Percentiles rank a stretch among this genome's conserved stretches.
Conservation (phyloP, 2,113 vertebrate genomes). For the Cavia porcellus region DNA sequence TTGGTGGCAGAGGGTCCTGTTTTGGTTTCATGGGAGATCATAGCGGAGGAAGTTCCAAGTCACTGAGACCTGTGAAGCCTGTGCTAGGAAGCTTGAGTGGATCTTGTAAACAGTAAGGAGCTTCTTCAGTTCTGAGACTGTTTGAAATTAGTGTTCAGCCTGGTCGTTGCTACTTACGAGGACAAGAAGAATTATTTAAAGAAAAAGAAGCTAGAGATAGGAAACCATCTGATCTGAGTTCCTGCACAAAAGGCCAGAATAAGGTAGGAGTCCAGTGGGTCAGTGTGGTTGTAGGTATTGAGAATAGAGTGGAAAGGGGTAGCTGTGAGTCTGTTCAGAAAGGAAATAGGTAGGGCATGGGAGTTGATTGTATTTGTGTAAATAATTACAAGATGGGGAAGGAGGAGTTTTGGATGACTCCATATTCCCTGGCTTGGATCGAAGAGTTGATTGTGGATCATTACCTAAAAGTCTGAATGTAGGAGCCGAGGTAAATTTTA, state of each 20-base stretch:
- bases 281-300: not conserved
- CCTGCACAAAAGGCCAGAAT: not conserved
- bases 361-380: not conserved
- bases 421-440: not conserved
- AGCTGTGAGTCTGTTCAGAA: not conserved
- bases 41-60: not conserved
- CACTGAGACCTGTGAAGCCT: not conserved
- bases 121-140: not conserved
- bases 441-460: not conserved
- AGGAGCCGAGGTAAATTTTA: not conserved
- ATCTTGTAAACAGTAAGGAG: not conserved
- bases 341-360: not conserved
- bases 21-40: not conserved
- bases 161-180: not conserved
- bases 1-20: not conserved
- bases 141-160: not conserved
- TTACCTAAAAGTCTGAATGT: not conserved
- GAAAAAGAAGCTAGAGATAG: not conserved
- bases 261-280: not conserved
- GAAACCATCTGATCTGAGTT: not conserved
- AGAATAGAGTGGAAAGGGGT: not conserved
- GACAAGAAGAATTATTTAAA: not conserved
- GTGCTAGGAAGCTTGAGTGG: not conserved
- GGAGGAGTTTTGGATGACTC: not conserved
- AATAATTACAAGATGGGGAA: not conserved